These are phyloP conservation scores for Sander lucioperca DNA, from an alignment of 2,113 vertebrate species.

Conservation along the genomic window DNA sequence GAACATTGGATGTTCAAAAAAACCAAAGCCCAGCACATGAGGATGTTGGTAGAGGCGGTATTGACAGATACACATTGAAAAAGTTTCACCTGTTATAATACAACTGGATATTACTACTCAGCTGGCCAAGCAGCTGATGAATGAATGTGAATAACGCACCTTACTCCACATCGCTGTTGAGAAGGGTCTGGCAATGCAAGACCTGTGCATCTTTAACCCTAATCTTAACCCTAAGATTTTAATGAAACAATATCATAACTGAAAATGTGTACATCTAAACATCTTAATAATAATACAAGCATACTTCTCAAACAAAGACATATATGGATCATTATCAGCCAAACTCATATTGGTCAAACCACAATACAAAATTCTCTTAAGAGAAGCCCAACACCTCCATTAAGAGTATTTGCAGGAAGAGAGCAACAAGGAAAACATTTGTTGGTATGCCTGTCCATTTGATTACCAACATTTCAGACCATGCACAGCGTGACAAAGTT, in stretches of 20 bases:
- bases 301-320: neutral
- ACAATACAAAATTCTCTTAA: neutral
- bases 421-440: neutral
- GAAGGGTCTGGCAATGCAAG: no score
- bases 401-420: neutral
- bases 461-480: constrained; percentile 38
- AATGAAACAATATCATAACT: neutral
- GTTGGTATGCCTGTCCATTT: constrained; percentile 22
- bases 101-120: neutral
- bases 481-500: constrained; percentile 21
- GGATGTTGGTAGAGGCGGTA: neutral
- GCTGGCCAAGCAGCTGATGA: neutral
- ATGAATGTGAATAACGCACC: neutral
- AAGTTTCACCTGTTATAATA: neutral
- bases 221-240: neutral
- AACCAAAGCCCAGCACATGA: neutral
- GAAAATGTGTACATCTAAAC: neutral
- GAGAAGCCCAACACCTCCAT: neutral
- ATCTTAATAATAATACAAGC: neutral
- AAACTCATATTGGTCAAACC: neutral
- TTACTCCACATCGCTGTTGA: no score
- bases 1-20: neutral
- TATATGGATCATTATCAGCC: neutral
- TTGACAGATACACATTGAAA: neutral
- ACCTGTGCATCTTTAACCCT: neutral